Conservation (phyloP, 2,113 vertebrate genomes). For the Alexandromys fortis region DNA sequence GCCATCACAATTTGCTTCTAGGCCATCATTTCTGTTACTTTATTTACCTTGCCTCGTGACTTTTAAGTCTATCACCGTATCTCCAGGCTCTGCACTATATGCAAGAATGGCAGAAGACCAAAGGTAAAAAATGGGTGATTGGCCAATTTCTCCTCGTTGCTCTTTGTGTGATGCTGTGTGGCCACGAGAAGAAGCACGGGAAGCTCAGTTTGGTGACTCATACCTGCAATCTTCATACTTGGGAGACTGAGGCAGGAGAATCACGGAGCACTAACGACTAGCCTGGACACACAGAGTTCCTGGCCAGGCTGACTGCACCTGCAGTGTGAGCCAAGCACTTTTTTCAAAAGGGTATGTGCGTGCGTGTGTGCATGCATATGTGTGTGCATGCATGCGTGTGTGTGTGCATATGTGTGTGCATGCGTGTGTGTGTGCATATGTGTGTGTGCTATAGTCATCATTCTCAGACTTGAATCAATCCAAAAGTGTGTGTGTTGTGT, state of each 20-base stretch:
- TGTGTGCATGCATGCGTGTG: neutral
- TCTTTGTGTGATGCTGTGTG: neutral
- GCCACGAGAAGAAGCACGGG: neutral
- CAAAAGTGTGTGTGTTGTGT: too few species aligned
- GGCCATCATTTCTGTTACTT: neutral
- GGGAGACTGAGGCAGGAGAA: neutral
- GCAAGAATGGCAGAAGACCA: neutral
- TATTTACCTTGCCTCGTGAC: neutral
- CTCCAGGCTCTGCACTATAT: neutral
- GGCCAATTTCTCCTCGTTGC: neutral
- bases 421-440: too few species aligned
- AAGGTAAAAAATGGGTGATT: neutral
- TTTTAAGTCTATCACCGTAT: neutral
- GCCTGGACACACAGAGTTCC: neutral
- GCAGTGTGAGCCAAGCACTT: neutral
- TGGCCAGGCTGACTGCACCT: neutral
- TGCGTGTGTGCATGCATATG: neutral
- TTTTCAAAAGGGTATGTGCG: neutral
- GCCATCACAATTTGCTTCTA: neutral
- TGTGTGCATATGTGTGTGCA: neutral
- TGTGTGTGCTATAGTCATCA: neutral
- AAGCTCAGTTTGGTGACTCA: neutral
- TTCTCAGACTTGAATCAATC: neutral
- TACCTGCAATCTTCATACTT: neutral
- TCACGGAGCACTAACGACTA: neutral